Conservation (phyloP, 2,113 vertebrate genomes). For the Falcunculus frontatus region DNA sequence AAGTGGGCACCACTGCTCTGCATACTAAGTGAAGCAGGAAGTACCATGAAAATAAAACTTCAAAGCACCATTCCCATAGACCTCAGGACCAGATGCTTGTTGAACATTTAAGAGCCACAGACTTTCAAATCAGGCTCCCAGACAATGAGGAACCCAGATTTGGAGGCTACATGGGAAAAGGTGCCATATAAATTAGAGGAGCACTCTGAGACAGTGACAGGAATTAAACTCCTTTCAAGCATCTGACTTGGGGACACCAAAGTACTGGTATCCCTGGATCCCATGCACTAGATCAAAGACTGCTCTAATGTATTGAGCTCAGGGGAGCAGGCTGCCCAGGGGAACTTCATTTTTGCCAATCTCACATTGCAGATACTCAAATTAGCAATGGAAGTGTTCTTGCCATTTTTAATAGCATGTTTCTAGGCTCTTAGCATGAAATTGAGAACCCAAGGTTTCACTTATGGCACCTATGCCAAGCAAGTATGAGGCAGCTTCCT, state of each 20-base stretch:
- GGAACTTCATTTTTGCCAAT: background rate
- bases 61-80: background rate
- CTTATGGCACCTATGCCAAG: background rate
- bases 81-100: background rate
- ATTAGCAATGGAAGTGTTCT: background rate
- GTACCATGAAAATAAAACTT: constrained; percentile 15
- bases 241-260: background rate
- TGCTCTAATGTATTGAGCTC: background rate
- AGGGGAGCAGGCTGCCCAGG: background rate
- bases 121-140: background rate
- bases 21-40: constrained; percentile 35
- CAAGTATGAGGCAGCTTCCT: background rate
- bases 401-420: background rate
- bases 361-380: background rate
- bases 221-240: background rate
- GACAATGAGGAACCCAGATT: background rate
- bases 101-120: background rate
- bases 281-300: background rate
- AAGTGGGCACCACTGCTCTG: constrained; percentile 35
- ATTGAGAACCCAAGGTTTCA: background rate
- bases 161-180: background rate
- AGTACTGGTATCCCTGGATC: background rate
- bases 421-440: background rate
- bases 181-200: background rate
- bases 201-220: background rate